phyloP scores from a whole-genome alignment of 1,140 invertebrate genomes.

The Zaprionus africanus region DNA sequence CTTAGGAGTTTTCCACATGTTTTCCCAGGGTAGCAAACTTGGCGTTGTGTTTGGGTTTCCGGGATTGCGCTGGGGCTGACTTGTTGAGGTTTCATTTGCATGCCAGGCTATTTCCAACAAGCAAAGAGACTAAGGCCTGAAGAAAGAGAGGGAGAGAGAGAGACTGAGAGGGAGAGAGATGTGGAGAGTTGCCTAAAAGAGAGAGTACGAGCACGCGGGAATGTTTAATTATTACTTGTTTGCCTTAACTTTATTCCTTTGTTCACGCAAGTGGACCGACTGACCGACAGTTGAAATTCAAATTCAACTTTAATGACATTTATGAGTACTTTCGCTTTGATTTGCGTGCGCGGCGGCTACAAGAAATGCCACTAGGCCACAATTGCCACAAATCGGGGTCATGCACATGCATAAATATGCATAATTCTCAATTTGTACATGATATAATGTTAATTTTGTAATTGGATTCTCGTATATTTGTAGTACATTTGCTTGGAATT shows the following conservation, averaged over 20 bases:
- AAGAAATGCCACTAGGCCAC: conserved; percentile 21
- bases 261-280: conserved; percentile 52
- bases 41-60: conserved; percentile 68
- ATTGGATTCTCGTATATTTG: neutral
- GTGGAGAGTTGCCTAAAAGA: neutral
- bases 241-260: conserved; percentile 56
- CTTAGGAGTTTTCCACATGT: conserved; percentile 15
- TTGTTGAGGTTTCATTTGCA: conserved; percentile 81
- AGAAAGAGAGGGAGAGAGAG: conserved; percentile 25
- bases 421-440: conserved; percentile 5
- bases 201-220: conserved; percentile 35
- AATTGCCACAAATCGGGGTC: conserved; percentile 22
- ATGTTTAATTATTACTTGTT: conserved; percentile 76
- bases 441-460: conserved; percentile 6
- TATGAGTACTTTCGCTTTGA: conserved; percentile 63
- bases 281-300: conserved; percentile 56
- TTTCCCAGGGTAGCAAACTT: conserved; percentile 38
- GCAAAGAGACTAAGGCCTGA: no score
- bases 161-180: conserved; percentile 12
- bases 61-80: conserved; percentile 58
- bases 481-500: neutral
- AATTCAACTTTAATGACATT: conserved; percentile 64
- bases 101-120: conserved; percentile 43
- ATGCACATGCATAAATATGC: conserved; percentile 8
- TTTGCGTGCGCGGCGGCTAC: conserved; percentile 46